Percentiles rank a stretch among this genome's conserved stretches.
These are phyloP conservation scores for Cyrtodaria siliqua DNA, from an alignment of 2,888 invertebrate genomes.

Conservation along the genomic window DNA sequence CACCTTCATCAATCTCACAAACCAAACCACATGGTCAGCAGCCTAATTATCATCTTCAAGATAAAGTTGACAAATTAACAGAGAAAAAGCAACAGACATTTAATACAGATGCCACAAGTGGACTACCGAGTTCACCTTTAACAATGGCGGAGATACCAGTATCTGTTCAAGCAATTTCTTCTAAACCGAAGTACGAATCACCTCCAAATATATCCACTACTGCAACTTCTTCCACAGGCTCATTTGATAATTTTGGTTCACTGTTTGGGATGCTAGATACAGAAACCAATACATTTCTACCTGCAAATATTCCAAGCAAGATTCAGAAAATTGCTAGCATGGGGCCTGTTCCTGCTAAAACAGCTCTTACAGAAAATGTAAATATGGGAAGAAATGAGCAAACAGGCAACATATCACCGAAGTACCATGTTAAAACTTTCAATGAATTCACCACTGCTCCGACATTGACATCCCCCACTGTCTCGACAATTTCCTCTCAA, in stretches of 20 bases:
- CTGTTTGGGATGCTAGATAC: conserved; percentile 6
- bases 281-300: conserved; percentile 3
- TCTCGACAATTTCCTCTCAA: no score
- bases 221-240: neutral
- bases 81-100: no score
- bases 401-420: conserved; percentile 5
- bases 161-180: no score
- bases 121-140: no score
- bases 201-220: neutral
- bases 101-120: no score
- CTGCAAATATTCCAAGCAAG: conserved; percentile 12
- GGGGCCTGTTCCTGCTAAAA: neutral
- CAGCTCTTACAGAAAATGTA: neutral
- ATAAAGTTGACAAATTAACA: no score
- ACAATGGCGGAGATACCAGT: no score
- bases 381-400: neutral
- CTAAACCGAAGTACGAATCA: no score
- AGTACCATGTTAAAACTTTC: conserved; percentile 32
- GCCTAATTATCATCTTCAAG: no score
- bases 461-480: no score
- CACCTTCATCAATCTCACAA: no score
- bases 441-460: conserved; percentile 27
- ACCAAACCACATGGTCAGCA: no score
- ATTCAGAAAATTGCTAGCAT: conserved; percentile 14
- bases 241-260: neutral